phyloP scores from a whole-genome alignment of 2,888 invertebrate species.

The Ochropleura plecta region DNA sequence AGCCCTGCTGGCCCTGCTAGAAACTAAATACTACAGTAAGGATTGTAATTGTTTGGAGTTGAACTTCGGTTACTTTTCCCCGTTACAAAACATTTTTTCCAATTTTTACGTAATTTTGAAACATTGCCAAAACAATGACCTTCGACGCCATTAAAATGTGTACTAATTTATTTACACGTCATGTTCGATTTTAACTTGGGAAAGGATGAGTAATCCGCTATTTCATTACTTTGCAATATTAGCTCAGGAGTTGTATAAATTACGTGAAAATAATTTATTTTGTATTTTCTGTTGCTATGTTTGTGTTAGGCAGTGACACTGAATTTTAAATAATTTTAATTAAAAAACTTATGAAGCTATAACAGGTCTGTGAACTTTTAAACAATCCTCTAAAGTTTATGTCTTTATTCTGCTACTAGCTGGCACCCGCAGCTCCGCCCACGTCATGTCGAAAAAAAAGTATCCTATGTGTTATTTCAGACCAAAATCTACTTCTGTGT shows the following conservation, averaged over 20 bases:
- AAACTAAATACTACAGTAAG: too few relatives aligned
- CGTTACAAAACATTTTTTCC: neutral
- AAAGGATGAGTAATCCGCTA: slow-evolving; percentile 15
- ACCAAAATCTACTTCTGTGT: too few relatives aligned
- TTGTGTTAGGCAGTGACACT: too few relatives aligned
- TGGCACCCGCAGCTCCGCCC: too few relatives aligned
- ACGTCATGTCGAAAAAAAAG: too few relatives aligned
- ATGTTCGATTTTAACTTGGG: slow-evolving; percentile 1
- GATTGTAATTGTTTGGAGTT: neutral
- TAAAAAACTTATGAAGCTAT: too few relatives aligned
- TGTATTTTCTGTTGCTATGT: neutral
- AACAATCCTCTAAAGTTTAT: too few relatives aligned
- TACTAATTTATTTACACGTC: slow-evolving; percentile 28
- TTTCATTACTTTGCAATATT: neutral
- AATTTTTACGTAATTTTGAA: slow-evolving; percentile 28
- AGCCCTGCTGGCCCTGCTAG: too few relatives aligned
- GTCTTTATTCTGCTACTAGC: too few relatives aligned
- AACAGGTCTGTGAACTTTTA: too few relatives aligned
- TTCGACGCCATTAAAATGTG: slow-evolving; percentile 5
- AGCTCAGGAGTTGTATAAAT: neutral
- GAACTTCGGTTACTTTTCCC: neutral
- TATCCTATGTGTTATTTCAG: too few relatives aligned
- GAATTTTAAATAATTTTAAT: too few relatives aligned
- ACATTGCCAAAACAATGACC: slow-evolving; percentile 27
- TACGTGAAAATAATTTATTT: neutral